phyloP scores from a whole-genome alignment of 2,888 invertebrate species.

The Campopleginae sp. region DNA sequence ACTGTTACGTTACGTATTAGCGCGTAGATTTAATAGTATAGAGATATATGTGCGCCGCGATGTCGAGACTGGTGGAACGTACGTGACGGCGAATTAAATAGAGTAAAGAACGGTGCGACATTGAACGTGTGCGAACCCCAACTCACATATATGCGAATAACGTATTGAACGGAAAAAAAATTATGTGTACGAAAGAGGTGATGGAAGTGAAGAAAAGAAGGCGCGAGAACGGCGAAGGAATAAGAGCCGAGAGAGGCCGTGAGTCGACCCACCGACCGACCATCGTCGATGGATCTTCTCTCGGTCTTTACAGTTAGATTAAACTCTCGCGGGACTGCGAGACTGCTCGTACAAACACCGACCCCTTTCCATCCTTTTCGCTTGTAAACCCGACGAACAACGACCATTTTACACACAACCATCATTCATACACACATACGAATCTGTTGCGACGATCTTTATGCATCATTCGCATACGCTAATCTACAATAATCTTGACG shows the following conservation, averaged over 20 bases:
- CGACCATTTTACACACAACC: background rate
- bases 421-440: background rate
- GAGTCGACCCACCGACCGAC: conserved; percentile 70
- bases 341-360: conserved; percentile 54
- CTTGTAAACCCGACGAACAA: conserved; percentile 51
- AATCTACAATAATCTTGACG: background rate
- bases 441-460: background rate
- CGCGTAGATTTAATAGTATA: conserved; percentile 57
- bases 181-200: conserved; percentile 34
- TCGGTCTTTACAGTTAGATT: conserved; percentile 72
- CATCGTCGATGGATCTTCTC: conserved; percentile 70
- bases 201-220: conserved; percentile 60
- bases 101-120: conserved; percentile 67
- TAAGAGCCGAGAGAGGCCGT: conserved; percentile 61
- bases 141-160: conserved; percentile 12
- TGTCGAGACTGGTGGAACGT: conserved; percentile 38
- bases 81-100: conserved; percentile 66
- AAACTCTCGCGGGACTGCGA: conserved; percentile 60
- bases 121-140: conserved; percentile 52
- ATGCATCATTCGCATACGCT: background rate
- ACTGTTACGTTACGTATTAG: conserved; percentile 73
- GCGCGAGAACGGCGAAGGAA: conserved; percentile 62
- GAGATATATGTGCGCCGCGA: conserved; percentile 11
- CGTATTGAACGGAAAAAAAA: background rate
- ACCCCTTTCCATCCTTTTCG: conserved; percentile 68